phyloP scores from a whole-genome alignment of 2,797 vertebrate genomes.

The Chlorospingus semifuscus region DNA sequence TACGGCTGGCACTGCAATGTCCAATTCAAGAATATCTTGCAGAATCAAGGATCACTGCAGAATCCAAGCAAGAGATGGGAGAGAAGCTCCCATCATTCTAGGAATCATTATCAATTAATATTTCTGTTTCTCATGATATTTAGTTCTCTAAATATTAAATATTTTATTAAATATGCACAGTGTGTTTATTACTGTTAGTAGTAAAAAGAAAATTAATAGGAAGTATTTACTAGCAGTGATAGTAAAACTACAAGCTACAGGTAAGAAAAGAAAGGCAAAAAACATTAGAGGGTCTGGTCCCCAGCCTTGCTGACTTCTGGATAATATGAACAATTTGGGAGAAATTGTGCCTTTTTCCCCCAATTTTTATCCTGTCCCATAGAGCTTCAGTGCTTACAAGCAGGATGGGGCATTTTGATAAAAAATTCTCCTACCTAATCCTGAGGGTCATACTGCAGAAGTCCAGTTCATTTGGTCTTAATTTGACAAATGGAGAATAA shows the following conservation, averaged over 20 bases:
- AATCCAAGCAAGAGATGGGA: not conserved
- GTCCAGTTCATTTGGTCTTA: not conserved
- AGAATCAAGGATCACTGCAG: not conserved
- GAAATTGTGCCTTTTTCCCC: accelerated
- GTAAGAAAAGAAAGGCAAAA: not conserved
- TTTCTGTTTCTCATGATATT: not conserved
- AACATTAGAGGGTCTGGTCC: not conserved
- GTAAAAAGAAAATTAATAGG: not conserved
- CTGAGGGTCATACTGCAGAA: not conserved
- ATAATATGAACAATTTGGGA: not conserved
- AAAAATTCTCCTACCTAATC: not conserved
- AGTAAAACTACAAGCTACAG: not conserved
- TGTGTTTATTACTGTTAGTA: not conserved
- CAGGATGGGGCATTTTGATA: not conserved
- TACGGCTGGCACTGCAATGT: not conserved
- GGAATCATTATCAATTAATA: not conserved
- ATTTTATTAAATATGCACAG: not conserved
- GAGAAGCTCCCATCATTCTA: not conserved
- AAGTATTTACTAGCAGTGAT: not conserved
- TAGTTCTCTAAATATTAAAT: not conserved
- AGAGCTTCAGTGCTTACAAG: not conserved
- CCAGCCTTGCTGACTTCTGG: not conserved
- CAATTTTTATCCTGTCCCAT: not conserved
- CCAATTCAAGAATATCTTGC: not conserved
- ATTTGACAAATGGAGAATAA: not conserved